phyloP scores from a whole-genome alignment of 2,888 invertebrate genomes.

The Ochlodes sylvanus region DNA sequence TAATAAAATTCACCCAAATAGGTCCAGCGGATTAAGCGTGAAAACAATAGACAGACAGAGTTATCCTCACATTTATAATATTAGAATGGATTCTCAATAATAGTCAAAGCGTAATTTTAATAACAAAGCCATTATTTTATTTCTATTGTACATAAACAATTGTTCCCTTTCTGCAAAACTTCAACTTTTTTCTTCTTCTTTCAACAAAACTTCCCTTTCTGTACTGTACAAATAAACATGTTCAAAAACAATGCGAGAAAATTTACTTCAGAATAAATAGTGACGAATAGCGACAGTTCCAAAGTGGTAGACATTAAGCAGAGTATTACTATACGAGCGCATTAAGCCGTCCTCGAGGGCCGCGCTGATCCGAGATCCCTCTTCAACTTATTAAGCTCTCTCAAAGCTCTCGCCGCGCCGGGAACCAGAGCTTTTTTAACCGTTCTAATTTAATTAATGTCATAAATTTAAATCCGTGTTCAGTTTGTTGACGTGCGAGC shows the following conservation, averaged over 20 bases:
- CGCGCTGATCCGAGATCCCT: constrained; percentile 9
- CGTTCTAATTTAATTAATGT: constrained; percentile 11
- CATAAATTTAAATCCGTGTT: constrained; percentile 5
- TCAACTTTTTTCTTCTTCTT: too few relatives aligned
- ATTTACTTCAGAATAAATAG: background rate
- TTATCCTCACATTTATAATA: too few relatives aligned
- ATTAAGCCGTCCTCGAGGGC: constrained; percentile 13
- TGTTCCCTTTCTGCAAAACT: too few relatives aligned
- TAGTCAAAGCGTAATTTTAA: too few relatives aligned
- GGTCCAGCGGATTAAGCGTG: too few relatives aligned
- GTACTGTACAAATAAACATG: too few relatives aligned
- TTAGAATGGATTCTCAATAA: too few relatives aligned
- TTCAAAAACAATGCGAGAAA: background rate
- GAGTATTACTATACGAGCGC: background rate
- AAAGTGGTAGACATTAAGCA: constrained; percentile 11
- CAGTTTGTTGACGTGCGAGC: background rate
- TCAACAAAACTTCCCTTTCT: too few relatives aligned
- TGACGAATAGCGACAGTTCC: constrained; percentile 1
- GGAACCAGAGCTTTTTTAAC: background rate
- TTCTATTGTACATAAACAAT: too few relatives aligned
- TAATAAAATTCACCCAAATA: too few relatives aligned
- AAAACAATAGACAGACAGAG: too few relatives aligned
- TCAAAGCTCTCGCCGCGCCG: constrained; percentile 18
- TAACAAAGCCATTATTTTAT: too few relatives aligned
- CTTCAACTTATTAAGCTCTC: constrained; percentile 24